Evolutionary conservation across 1,140 invertebrate species (phyloP), one percentile per base, ranked within the genome.

Genomic region (Pentalonia nigronervosa): DNA sequence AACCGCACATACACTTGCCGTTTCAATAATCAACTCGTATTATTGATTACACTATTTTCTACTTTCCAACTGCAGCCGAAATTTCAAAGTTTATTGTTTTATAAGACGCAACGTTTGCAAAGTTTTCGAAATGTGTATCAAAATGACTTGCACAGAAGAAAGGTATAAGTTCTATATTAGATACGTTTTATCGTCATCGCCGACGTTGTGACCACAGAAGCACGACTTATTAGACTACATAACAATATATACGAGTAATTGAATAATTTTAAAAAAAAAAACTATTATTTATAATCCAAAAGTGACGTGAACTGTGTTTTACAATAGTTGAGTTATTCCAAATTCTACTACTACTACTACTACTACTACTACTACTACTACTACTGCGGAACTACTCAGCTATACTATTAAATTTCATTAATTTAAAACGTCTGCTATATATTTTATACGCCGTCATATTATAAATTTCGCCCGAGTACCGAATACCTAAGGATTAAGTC

Each of bases 361-460:
- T 60, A n/a, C 30, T 76, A 76, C 14, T 34, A 7, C 30, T 76
- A 76, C 14, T 34, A 7, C 30, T 76, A 76, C 14, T 34, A 7
- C 60, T n/a, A 67, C 60, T 17, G 41, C 41, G 41, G 41, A 41
- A n/a, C 11, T 67, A 67, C 11, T 67, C 48, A 83, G 30, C 23
- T 60, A 20, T 60, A 20, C 67, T 90, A 90, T 90, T 90, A 90
- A 90, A 90, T 67, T 45, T 25, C 56, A 21, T 90, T 90, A 60
- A 90, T 60, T 67, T 67, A 60, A 90, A 89, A 89, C 48, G 50
- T 90, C 21, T 36, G 25, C 1, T 60, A 4, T 45, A 30, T 60
- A 60, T 90, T 41, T 41, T 45, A 41, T 36, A 36, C 88, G 23
- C 11, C 45, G 88, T 90, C 88, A 90, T 41, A 41, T 41, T 60